A percentile compares a stretch with the other conserved stretches of the same genome.
Conservation (phyloP, 2,888 invertebrate species). For the Artemia sp. region DNA sequence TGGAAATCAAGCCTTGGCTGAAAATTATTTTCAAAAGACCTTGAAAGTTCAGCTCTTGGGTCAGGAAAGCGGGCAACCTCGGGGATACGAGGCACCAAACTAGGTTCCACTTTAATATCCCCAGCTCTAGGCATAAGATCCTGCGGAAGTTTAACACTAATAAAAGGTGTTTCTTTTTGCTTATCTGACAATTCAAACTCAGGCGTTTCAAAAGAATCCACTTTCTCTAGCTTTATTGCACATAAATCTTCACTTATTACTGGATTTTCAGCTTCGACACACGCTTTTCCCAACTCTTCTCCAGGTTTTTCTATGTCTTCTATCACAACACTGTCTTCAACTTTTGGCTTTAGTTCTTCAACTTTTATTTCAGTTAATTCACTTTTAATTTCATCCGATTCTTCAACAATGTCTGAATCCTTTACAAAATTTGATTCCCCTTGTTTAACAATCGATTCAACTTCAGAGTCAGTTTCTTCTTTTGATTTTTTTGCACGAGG, state of each 20-base stretch:
- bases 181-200: neutral
- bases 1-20: slow-evolving; percentile 5
- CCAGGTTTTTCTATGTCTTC: neutral
- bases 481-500: slow-evolving; percentile 1
- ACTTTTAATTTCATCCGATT: neutral
- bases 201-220: neutral
- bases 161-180: neutral
- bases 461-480: slow-evolving; percentile 6
- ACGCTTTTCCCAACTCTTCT: neutral
- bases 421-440: neutral
- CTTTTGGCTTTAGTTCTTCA: neutral
- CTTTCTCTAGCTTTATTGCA: slow-evolving; percentile 10
- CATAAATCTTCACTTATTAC: neutral
- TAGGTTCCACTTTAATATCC: too few relatives aligned
- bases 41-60: slow-evolving; percentile 1
- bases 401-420: neutral
- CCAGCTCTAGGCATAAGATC: neutral
- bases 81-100: neutral
- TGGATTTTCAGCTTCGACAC: neutral
- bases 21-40: neutral
- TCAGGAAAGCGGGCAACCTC: neutral
- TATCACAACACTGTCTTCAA: neutral
- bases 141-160: slow-evolving; percentile 4
- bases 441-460: slow-evolving; percentile 2
- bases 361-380: neutral